Conservation (phyloP, 2,113 vertebrate species). For the Psammodynastes pulverulentus region DNA sequence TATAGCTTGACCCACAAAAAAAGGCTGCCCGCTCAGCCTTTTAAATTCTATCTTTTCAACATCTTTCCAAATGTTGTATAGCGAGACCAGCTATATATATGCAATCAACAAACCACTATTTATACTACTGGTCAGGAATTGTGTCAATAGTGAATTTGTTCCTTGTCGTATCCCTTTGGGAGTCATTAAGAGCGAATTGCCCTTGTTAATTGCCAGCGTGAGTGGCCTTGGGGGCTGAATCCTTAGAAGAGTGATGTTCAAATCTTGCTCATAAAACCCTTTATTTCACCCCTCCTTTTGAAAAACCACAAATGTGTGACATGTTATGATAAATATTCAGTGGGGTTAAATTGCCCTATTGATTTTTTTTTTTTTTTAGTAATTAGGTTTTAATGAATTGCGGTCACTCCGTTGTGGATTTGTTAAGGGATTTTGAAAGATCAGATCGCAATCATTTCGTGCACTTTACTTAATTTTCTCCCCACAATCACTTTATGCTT, state of each 20-base stretch:
- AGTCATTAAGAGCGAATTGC: constrained; percentile 24
- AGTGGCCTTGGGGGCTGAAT: background rate
- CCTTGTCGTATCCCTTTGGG: constrained; percentile 15
- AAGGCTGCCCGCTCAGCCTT: background rate
- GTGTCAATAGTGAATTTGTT: constrained; percentile 9
- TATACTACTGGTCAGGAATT: constrained; percentile 30
- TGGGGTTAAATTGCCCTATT: constrained; percentile 61
- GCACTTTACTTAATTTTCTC: constrained; percentile 27
- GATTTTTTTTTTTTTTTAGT: constrained; percentile 39
- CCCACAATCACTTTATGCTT: background rate
- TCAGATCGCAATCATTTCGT: constrained; percentile 25
- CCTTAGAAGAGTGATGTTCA: constrained; percentile 30
- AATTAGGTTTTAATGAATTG: constrained; percentile 68
- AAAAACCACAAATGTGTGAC: background rate
- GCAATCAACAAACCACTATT: background rate
- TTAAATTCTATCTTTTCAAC: background rate
- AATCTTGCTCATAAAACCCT: constrained; percentile 42
- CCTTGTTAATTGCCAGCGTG: constrained; percentile 46
- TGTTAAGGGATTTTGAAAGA: constrained; percentile 38
- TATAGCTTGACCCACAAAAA: background rate
- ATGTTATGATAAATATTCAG: constrained; percentile 51
- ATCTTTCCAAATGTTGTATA: no score
- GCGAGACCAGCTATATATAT: background rate
- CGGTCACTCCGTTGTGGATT: constrained; percentile 37
- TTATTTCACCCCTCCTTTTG: background rate